Evolutionary conservation across 2,797 vertebrate species (phyloP).

Genomic region (Aselliscus stoliczkanus): DNA sequence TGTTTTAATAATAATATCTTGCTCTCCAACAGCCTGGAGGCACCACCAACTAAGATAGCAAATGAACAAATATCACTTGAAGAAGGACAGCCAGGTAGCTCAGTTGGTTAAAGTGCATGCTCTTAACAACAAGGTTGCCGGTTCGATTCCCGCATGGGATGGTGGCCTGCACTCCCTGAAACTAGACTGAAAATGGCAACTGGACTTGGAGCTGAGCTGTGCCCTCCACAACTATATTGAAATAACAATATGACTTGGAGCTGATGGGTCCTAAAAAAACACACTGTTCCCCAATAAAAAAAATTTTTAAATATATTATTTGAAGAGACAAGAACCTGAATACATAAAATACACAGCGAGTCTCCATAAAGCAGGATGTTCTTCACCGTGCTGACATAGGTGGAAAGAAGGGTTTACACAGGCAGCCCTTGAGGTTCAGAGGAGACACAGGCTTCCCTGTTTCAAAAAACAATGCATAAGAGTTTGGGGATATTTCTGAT

Average conservation of each 20-base stretch:
- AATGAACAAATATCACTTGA: neutral
- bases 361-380: neutral
- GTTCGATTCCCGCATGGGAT: too few relatives aligned
- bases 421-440: neutral
- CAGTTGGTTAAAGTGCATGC: too few relatives aligned
- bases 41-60: slow-evolving; percentile 3
- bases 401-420: neutral
- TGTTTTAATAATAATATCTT: neutral
- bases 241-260: too few relatives aligned
- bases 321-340: neutral
- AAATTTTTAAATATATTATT: neutral
- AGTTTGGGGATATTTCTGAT: neutral
- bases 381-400: neutral
- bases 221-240: too few relatives aligned
- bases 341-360: neutral
- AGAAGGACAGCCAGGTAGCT: too few relatives aligned
- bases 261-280: too few relatives aligned
- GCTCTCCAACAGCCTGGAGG: neutral
- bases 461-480: neutral
- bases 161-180: too few relatives aligned
- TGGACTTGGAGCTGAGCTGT: too few relatives aligned
- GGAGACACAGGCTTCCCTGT: neutral
- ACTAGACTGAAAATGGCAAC: too few relatives aligned
- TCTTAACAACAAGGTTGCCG: too few relatives aligned
- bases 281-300: too few relatives aligned